phyloP scores from a whole-genome alignment of 1,140 invertebrate genomes.

The Drosophila tropicalis region DNA sequence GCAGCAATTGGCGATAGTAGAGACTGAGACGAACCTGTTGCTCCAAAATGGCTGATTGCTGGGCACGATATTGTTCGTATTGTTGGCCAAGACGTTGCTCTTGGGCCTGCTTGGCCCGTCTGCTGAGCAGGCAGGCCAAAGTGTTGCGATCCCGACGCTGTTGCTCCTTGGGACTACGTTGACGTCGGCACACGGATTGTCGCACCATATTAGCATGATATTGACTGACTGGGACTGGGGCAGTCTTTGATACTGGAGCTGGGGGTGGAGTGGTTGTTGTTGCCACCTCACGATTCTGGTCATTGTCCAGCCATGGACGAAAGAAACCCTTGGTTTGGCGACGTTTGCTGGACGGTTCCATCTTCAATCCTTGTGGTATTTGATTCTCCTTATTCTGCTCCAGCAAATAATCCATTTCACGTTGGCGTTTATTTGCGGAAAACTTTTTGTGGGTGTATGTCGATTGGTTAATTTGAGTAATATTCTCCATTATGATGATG shows the following conservation, averaged over 20 bases:
- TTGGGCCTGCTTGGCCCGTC: slow-evolving; percentile 56
- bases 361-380: not conserved
- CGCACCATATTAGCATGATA: slow-evolving; percentile 73
- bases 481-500: slow-evolving; percentile 45
- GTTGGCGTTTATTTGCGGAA: slow-evolving; percentile 49
- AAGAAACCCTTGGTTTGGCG: slow-evolving; percentile 50
- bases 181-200: slow-evolving; percentile 28
- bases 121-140: slow-evolving; percentile 53
- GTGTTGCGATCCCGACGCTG: slow-evolving; percentile 67
- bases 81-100: slow-evolving; percentile 47
- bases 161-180: slow-evolving; percentile 62
- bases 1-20: slow-evolving; percentile 63
- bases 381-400: slow-evolving; percentile 35
- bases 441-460: slow-evolving; percentile 61
- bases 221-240: slow-evolving; percentile 20
- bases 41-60: slow-evolving; percentile 56
- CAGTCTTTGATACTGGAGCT: not conserved
- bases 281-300: slow-evolving; percentile 27
- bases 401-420: slow-evolving; percentile 38
- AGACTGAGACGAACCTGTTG: slow-evolving; percentile 58
- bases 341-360: slow-evolving; percentile 29
- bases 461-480: not conserved
- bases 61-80: slow-evolving; percentile 47
- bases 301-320: slow-evolving; percentile 60
- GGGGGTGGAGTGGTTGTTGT: not conserved